phyloP scores from a whole-genome alignment of 1,140 invertebrate species.

The Rhysida immarginata region DNA sequence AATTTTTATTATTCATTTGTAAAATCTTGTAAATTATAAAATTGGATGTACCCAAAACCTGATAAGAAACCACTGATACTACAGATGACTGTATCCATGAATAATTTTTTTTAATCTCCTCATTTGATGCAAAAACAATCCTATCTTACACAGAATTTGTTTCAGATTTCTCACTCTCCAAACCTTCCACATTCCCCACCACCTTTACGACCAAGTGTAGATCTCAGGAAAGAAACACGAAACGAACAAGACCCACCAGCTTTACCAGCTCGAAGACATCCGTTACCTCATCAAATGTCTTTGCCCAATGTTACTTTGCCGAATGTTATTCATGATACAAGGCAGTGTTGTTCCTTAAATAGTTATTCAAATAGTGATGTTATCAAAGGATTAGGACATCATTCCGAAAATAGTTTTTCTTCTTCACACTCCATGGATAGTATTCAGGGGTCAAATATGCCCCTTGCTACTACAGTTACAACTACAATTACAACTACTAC shows the following conservation, averaged over 20 bases:
- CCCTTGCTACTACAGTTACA: not conserved
- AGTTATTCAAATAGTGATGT: constrained; percentile 2
- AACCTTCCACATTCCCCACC: constrained; percentile 13
- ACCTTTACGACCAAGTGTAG: not conserved
- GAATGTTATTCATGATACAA: constrained; percentile 4
- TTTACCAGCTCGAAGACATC: constrained; percentile 12
- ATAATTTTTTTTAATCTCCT: too few relatives aligned
- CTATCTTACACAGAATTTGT: not conserved
- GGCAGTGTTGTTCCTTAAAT: constrained; percentile 18
- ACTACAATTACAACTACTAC: not conserved
- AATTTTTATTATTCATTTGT: too few relatives aligned
- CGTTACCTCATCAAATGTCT: constrained; percentile 5
- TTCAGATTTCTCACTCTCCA: constrained; percentile 12
- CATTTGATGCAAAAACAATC: too few relatives aligned
- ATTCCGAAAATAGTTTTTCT: constrained; percentile 16
- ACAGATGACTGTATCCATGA: too few relatives aligned
- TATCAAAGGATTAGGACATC: not conserved
- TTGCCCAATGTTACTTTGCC: constrained; percentile 9
- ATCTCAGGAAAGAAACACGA: not conserved
- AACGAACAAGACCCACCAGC: constrained; percentile 12
- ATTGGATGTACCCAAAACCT: too few relatives aligned
- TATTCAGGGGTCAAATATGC: constrained; percentile 4
- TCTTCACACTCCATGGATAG: constrained; percentile 19
- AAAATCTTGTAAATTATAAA: too few relatives aligned
- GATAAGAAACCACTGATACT: too few relatives aligned